phyloP scores from a whole-genome alignment of 2,888 invertebrate species.

The Epinotia nisella region DNA sequence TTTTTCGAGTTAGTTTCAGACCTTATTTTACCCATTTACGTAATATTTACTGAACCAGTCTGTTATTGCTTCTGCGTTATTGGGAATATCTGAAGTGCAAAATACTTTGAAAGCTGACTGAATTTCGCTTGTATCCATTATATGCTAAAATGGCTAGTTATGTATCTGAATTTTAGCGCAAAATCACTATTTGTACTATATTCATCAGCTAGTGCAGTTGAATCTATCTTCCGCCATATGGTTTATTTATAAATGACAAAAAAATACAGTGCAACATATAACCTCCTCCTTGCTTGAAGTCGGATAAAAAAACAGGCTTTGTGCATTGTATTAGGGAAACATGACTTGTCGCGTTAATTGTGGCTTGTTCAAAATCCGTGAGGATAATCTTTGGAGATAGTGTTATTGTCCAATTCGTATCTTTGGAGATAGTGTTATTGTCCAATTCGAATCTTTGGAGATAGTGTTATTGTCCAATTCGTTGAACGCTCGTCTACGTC shows the following conservation, averaged over 20 bases:
- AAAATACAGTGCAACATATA: too few species aligned
- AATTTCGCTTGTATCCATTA: not conserved
- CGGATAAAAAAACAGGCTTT: constrained; percentile 6
- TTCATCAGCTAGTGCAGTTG: not conserved
- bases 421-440: too few species aligned
- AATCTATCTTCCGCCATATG: constrained; percentile 3
- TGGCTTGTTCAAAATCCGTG: not conserved
- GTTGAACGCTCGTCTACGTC: not conserved
- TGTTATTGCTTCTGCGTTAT: not conserved
- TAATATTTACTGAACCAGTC: not conserved
- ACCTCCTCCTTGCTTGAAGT: too few species aligned
- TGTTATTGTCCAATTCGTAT: too few species aligned
- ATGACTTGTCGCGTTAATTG: not conserved
- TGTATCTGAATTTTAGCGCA: not conserved
- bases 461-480: not conserved
- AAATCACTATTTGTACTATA: not conserved
- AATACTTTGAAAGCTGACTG: not conserved
- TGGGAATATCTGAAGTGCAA: constrained; percentile 1
- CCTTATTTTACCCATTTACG: not conserved
- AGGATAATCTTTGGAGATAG: not conserved
- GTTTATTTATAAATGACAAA: not conserved
- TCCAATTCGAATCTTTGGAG: too few species aligned
- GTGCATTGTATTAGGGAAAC: not conserved
- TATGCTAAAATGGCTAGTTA: not conserved
- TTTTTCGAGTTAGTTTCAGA: not conserved